Conservation (phyloP, 2,113 vertebrate genomes). For the Otocyon megalotis region DNA sequence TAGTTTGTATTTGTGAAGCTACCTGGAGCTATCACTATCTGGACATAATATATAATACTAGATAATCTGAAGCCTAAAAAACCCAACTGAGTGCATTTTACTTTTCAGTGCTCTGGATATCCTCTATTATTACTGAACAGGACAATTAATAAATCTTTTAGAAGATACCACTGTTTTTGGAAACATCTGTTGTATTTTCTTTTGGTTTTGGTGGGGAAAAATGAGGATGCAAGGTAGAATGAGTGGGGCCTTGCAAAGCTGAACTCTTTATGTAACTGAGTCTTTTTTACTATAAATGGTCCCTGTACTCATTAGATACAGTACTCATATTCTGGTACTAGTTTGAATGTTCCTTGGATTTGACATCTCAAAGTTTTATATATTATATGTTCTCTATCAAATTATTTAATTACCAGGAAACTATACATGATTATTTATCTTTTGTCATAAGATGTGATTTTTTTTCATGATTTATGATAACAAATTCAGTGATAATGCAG, state of each 20-base stretch:
- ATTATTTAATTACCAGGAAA: slow-evolving; percentile 24
- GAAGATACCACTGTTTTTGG: neutral
- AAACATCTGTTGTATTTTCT: neutral
- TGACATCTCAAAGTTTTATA: neutral
- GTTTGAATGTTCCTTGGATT: neutral
- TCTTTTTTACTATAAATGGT: neutral
- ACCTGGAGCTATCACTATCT: neutral
- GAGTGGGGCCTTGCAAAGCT: neutral
- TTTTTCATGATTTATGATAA: neutral
- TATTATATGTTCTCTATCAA: slow-evolving; percentile 11
- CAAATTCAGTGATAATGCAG: neutral
- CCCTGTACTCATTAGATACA: neutral
- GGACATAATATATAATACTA: neutral
- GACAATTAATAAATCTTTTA: neutral
- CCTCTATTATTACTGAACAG: neutral
- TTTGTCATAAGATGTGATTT: neutral
- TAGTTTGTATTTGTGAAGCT: neutral
- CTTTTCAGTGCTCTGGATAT: neutral
- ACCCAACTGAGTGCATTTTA: neutral
- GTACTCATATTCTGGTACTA: neutral
- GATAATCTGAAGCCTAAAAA: neutral
- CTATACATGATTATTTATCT: neutral
- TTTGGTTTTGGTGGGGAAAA: slow-evolving; percentile 15
- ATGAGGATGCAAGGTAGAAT: neutral
- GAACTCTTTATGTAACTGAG: neutral